These are phyloP conservation scores for Calephelis virginiensis DNA, from an alignment of 1,140 invertebrate species.

Conservation along the genomic window DNA sequence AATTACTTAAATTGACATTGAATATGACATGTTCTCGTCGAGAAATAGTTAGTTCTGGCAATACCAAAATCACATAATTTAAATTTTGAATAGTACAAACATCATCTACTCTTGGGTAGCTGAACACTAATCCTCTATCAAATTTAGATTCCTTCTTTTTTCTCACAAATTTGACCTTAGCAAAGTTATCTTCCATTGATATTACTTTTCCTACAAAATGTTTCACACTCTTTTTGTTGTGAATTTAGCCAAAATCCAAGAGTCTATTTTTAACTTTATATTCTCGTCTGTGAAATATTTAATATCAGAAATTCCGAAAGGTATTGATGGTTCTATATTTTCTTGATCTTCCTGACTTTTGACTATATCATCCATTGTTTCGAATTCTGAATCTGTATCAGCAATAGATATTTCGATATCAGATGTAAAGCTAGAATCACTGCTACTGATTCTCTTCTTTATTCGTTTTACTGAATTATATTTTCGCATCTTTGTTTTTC, in stretches of 20 bases:
- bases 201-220: constrained; percentile 36
- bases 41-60: constrained; percentile 30
- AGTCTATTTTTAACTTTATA: constrained; percentile 19
- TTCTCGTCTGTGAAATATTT: constrained; percentile 24
- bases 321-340: no score
- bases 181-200: constrained; percentile 26
- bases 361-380: no score
- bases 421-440: no score
- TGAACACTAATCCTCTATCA: constrained; percentile 30
- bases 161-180: constrained; percentile 32
- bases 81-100: constrained; percentile 30
- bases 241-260: constrained; percentile 32
- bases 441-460: no score
- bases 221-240: constrained; percentile 35
- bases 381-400: no score
- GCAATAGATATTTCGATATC: no score
- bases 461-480: no score
- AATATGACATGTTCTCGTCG: constrained; percentile 35
- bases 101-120: constrained; percentile 34
- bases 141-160: constrained; percentile 33
- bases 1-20: constrained; percentile 31
- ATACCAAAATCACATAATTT: constrained; percentile 30
- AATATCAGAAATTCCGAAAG: constrained; percentile 23
- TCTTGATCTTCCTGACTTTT: no score
- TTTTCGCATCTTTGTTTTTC: no score